phyloP scores from a whole-genome alignment of 1,140 invertebrate genomes.

The Drosophila biarmipes region DNA sequence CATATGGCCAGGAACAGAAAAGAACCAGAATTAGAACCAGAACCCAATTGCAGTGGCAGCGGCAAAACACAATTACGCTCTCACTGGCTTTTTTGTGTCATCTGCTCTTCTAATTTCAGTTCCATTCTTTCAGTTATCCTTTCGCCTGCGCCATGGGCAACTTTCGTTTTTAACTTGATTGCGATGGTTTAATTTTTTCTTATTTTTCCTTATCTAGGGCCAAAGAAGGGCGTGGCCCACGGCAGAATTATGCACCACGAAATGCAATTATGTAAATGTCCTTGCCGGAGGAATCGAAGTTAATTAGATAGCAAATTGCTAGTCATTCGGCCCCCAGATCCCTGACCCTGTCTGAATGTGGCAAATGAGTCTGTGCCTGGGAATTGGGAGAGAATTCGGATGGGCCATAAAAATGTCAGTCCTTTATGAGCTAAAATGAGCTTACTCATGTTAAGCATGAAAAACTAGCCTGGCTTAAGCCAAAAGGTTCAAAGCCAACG shows the following conservation, averaged over 20 bases:
- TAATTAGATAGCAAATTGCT: slow-evolving; percentile 78
- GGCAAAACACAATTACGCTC: slow-evolving; percentile 67
- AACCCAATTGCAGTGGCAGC: slow-evolving; percentile 33
- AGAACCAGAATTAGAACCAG: slow-evolving; percentile 16
- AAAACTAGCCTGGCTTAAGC: slow-evolving; percentile 16
- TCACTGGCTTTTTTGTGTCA: slow-evolving; percentile 40
- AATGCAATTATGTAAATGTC: slow-evolving; percentile 83
- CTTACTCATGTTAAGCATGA: slow-evolving; percentile 22
- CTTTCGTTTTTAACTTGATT: slow-evolving; percentile 73
- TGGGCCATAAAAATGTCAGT: slow-evolving; percentile 57
- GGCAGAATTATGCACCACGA: slow-evolving; percentile 67
- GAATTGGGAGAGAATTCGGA: slow-evolving; percentile 64
- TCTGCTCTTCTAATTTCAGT: slow-evolving; percentile 66
- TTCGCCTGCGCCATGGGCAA: slow-evolving; percentile 25
- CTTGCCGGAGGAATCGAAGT: slow-evolving; percentile 70
- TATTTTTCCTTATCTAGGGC: slow-evolving; percentile 47
- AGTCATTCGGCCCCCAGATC: slow-evolving; percentile 57
- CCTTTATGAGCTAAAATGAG: slow-evolving; percentile 49
- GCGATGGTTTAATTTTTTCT: slow-evolving; percentile 36
- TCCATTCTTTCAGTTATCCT: slow-evolving; percentile 48
- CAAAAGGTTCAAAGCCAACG: not conserved
- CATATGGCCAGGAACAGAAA: slow-evolving; percentile 61
- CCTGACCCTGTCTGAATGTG: slow-evolving; percentile 36
- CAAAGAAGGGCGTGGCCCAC: slow-evolving; percentile 39
- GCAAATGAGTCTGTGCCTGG: slow-evolving; percentile 42